Base-by-base conservation (phyloP, 2,888 invertebrate species). In the Cecidostiba fungosa region DNA sequence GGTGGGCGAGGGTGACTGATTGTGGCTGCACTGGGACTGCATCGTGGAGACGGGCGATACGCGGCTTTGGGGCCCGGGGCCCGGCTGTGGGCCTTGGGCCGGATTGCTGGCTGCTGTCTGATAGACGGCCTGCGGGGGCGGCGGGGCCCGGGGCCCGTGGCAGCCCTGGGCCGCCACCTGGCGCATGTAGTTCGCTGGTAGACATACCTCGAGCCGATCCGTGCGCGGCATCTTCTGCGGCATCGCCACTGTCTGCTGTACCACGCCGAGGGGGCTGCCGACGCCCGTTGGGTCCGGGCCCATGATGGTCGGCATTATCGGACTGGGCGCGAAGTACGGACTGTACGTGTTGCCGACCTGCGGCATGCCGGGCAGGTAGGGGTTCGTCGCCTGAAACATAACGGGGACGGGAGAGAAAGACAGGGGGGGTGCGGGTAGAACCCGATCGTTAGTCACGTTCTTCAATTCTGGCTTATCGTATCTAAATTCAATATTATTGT, bases 181-280 rank as follows among this genome's bases (percentile, higher is more conserved):
- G 90, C 90, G 92, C 92, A 91, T 91, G 92, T 92, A 90, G 91
- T 91, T 92, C 86, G 86, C 77, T 85, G 87, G 87, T 87, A 92
- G 91, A 94, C 96, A 96, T 96, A 98, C 98, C 98, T 98, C 98
- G 95, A 98, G 96, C 95, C 98, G 96, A 95, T 98, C 98, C 94
- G 98, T 97, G 94, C 98, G 97, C 91, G 97, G 97, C 96, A 98
- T 96, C 95, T 98, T 98, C 95, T 98, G 98, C 95, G 98, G 97
- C 92, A 95, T 94, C 94, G 96, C 97, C 94, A 97, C 97, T 94
- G 96, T 97, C 95, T 97, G 97, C 94, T 96, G 97, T 94, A 96
- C 96, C 91, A 96, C 96, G 89, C 97, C 97, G 91, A 98, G 95
- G 89, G 97, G 97, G 92, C 97, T 97, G 91, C 96, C 97, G 89